A percentile compares a stretch with the other conserved stretches of the same genome.
Conservation (phyloP, 2,797 vertebrate species). For the Lophius americanus region DNA sequence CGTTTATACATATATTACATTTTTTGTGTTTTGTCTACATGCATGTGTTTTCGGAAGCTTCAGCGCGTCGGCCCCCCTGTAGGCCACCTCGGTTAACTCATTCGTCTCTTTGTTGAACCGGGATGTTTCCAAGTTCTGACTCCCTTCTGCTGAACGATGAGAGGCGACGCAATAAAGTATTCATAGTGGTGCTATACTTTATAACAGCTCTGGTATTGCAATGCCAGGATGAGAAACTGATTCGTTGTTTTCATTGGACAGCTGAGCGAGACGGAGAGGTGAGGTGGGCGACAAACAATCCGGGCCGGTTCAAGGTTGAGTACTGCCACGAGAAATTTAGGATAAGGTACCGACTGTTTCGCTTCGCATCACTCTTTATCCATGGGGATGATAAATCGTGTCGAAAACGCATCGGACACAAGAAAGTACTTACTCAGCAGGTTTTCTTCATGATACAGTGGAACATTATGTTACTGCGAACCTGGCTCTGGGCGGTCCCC, state of each 20-base stretch:
- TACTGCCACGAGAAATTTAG: conserved; percentile 1
- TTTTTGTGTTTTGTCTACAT: too few species aligned
- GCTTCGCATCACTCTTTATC: conserved; percentile 9
- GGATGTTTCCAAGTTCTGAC: conserved; percentile 17
- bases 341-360: conserved; percentile 30
- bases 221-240: conserved; percentile 8
- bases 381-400: conserved; percentile 7
- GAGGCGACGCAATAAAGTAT: conserved; percentile 57
- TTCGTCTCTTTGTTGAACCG: conserved; percentile 14
- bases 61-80: too few species aligned
- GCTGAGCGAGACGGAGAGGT: not conserved
- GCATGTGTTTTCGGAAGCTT: too few species aligned
- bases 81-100: not conserved
- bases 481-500: not conserved
- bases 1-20: too few species aligned
- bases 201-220: conserved; percentile 35
- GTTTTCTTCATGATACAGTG: conserved; percentile 6
- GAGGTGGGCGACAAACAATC: not conserved
- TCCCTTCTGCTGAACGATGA: conserved; percentile 28
- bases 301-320: conserved; percentile 7
- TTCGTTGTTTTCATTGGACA: not conserved
- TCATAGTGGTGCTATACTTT: conserved; percentile 59
- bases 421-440: not conserved
- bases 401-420: conserved; percentile 11
- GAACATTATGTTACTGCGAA: conserved; percentile 25